Evolutionary conservation across 2,797 vertebrate species (phyloP), one percentile per base, ranked within the genome.

Genomic region (Lacerta bilineata): DNA sequence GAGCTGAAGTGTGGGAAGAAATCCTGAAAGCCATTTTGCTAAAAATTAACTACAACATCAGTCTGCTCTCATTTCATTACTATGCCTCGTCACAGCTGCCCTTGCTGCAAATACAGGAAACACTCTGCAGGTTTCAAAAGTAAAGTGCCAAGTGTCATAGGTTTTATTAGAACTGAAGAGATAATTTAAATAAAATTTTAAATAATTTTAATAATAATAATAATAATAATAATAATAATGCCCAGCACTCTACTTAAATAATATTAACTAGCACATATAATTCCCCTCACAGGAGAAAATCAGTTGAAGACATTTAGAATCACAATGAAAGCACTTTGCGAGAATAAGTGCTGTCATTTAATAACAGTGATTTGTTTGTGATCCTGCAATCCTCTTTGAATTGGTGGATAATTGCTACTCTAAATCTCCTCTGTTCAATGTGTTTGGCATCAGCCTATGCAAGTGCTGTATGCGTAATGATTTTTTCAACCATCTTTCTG

Each of bases 311-410:
- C 69, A 92, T 74, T 0, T 11, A 83, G 75, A 93, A 85, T 82
- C 5, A 78, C 4, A 64, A 79, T 85, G 90, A 91, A 87, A 91
- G 90, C 66, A 85, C 80, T 78, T 85, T 1, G 0, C 6, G 61
- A 91, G 89, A 92, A 95, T 69, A 93, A 91, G 89, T 72, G 89
- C 78, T 76, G 71, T 11, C 39, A 71, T 85, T 43, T 90, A 91
- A 94, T 93, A 94, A 95, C 36, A 91, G 90, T 88, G 92, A 95
- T 95, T 94, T 93, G 43, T 94, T 88, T 72, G 64, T 85, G 87
- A 95, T 94, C 85, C 86, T 91, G 41, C 86, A 91, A 91, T 91
- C 91, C 50, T 74, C 90, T 87, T 83, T 90, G 89, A 90, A 91
- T 68, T 76, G 88, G 39, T 59, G 86, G 84, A 88, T 91, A 95